Evolutionary conservation across 1,140 invertebrate genomes (phyloP).

Genomic region (Hycleus cichorii): DNA sequence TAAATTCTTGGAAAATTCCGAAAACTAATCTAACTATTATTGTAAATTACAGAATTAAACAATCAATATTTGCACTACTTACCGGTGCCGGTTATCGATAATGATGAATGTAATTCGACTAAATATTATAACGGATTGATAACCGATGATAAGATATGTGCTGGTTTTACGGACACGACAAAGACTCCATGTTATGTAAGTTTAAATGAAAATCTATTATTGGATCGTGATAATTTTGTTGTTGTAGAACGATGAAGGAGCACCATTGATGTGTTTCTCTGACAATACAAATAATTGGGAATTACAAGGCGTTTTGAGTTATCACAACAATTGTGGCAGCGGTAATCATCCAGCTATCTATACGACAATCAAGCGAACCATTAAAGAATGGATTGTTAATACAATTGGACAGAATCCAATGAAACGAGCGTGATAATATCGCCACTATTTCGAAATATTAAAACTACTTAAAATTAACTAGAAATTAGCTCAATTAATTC

Average conservation of each 20-base stretch:
- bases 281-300: constrained; percentile 49
- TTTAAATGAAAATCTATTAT: constrained; percentile 15
- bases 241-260: constrained; percentile 57
- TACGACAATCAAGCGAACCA: constrained; percentile 37
- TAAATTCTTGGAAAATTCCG: constrained; percentile 13
- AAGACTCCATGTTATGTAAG: constrained; percentile 55
- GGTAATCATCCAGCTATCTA: constrained; percentile 52
- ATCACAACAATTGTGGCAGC: constrained; percentile 52
- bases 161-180: constrained; percentile 49
- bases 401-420: constrained; percentile 28
- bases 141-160: constrained; percentile 50
- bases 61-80: constrained; percentile 50
- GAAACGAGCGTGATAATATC: too few relatives aligned
- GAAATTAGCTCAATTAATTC: constrained; percentile 9
- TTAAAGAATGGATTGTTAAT: constrained; percentile 37
- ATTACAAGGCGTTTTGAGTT: constrained; percentile 53
- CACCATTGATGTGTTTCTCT: constrained; percentile 55
- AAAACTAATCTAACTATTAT: neutral
- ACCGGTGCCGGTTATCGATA: constrained; percentile 48
- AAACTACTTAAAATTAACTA: neutral
- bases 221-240: constrained; percentile 12
- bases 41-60: constrained; percentile 41
- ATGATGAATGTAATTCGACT: constrained; percentile 51
- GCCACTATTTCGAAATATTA: too few relatives aligned
- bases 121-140: constrained; percentile 53